These are phyloP conservation scores for Drosophila picticornis DNA, from an alignment of 2,888 invertebrate species.

Conservation along the genomic window DNA sequence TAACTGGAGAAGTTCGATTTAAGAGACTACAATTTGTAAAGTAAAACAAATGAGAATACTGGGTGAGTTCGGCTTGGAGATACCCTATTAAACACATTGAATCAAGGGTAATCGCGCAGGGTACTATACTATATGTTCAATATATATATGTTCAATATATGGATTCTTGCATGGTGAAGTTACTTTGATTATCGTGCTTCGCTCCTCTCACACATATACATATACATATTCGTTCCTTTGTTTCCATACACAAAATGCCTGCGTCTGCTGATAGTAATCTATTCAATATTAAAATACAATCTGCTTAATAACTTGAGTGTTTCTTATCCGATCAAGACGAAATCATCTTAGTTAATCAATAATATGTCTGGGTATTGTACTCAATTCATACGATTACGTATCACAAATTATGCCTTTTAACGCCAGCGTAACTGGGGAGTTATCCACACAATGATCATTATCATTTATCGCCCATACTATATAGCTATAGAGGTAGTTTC, in stretches of 20 bases:
- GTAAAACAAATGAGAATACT: not conserved
- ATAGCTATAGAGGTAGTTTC: not conserved
- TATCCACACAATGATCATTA: not conserved
- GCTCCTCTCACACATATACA: not conserved
- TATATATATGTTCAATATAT: not conserved
- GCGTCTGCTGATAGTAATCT: not conserved
- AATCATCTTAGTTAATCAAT: not conserved
- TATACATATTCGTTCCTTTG: too few relatives aligned
- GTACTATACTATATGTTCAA: not conserved
- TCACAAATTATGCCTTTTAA: not conserved
- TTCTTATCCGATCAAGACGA: not conserved
- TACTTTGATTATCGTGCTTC: not conserved
- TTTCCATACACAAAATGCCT: not conserved
- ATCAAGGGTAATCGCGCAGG: not conserved
- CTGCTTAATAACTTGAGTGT: not conserved
- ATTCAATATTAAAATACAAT: not conserved
- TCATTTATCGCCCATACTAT: too few relatives aligned
- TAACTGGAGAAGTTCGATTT: not conserved
- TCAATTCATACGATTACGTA: not conserved
- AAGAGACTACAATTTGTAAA: not conserved
- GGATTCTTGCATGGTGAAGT: too few relatives aligned
- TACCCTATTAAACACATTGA: not conserved
- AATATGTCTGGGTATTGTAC: too few relatives aligned
- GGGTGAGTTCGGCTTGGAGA: not conserved
- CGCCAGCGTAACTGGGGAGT: not conserved